Percentiles rank a stretch among this genome's conserved stretches.
Evolutionary conservation across 2,113 vertebrate species (phyloP).

Genomic region (Egretta garzetta): DNA sequence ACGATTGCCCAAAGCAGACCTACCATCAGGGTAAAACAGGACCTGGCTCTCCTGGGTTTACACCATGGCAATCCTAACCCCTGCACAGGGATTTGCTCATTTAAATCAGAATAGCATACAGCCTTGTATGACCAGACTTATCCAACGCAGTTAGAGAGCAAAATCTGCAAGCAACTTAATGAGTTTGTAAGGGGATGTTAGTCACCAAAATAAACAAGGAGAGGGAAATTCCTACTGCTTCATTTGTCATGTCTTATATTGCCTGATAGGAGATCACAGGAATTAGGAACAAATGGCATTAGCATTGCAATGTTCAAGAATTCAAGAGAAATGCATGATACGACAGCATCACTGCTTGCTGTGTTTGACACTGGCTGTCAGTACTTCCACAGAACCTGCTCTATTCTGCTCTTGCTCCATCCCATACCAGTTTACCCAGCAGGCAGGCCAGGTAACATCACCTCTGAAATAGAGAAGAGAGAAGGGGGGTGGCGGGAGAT

Average conservation of each 20-base stretch:
- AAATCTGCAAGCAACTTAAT: not conserved
- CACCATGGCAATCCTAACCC: fast-evolving
- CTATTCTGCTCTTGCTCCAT: not conserved
- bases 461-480: not conserved
- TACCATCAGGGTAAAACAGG: not conserved
- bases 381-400: not conserved
- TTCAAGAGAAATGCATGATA: not conserved
- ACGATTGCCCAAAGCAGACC: not conserved
- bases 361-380: not conserved
- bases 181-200: not conserved
- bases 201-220: not conserved
- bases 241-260: not conserved
- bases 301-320: not conserved
- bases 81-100: not conserved
- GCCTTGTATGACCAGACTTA: not conserved
- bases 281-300: not conserved
- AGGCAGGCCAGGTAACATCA: not conserved
- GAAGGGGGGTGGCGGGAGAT: fast-evolving
- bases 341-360: not conserved
- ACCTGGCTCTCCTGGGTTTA: not conserved
- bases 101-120: not conserved
- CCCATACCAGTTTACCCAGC: not conserved
- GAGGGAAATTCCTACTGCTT: not conserved
- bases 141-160: not conserved
- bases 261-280: not conserved